A percentile compares a stretch with the other conserved stretches of the same genome.
Conservation (phyloP, 2,113 vertebrate genomes). For the Ciconia stormi region DNA sequence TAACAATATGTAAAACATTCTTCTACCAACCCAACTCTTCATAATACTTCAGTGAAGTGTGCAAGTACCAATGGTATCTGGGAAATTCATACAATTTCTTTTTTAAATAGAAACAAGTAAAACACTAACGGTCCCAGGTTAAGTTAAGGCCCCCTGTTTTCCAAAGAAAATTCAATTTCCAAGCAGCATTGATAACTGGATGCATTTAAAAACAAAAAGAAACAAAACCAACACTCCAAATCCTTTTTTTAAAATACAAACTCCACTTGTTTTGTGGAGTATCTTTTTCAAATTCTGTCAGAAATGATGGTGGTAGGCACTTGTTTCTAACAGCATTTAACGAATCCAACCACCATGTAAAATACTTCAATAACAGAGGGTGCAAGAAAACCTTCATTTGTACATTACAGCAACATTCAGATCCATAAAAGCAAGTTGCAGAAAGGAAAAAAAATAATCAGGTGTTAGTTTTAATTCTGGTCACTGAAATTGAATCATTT, state of each 20-base stretch:
- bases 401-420: background rate
- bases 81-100: conserved; percentile 60
- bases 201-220: conserved; percentile 15
- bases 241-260: background rate
- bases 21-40: conserved; percentile 55
- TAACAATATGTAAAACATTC: conserved; percentile 72
- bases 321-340: conserved; percentile 8
- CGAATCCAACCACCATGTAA: conserved; percentile 15
- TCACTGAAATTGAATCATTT: background rate
- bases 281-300: background rate
- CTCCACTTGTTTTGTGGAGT: background rate
- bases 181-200: conserved; percentile 53
- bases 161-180: conserved; percentile 39
- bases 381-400: conserved; percentile 15
- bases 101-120: conserved; percentile 63
- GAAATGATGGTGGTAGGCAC: conserved; percentile 52
- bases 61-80: conserved; percentile 62
- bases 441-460: background rate
- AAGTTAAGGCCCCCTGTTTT: conserved; percentile 62
- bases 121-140: conserved; percentile 49
- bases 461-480: background rate
- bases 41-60: conserved; percentile 62
- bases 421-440: background rate
- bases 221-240: conserved; percentile 40
- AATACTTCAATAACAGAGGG: conserved; percentile 17